Evolutionary conservation across 2,113 vertebrate species (phyloP).

Genomic region (Diphyllodes magnificus): DNA sequence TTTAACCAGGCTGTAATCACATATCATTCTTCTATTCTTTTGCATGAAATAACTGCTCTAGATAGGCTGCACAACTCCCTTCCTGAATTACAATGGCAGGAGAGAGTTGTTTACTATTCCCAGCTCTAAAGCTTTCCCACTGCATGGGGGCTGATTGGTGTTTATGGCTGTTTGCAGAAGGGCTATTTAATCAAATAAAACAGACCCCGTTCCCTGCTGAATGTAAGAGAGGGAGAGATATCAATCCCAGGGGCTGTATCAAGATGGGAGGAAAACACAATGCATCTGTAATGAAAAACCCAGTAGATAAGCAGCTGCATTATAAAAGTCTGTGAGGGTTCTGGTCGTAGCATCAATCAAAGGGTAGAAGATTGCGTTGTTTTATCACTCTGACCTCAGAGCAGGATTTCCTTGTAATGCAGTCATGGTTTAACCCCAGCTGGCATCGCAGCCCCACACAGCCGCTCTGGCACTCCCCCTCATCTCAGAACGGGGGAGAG

Average conservation of each 20-base stretch:
- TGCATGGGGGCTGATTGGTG: neutral
- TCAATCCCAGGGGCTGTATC: neutral
- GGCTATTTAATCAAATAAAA: conserved; percentile 37
- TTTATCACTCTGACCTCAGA: neutral
- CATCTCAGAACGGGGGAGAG: neutral
- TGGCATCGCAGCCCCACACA: accelerated
- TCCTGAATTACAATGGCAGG: neutral
- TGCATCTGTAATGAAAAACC: conserved; percentile 17
- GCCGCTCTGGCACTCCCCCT: neutral
- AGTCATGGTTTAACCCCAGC: neutral
- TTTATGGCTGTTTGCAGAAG: conserved; percentile 39
- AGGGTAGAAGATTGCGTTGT: neutral
- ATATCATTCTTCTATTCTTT: conserved; percentile 11
- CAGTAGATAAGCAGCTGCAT: conserved; percentile 6
- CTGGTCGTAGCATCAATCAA: neutral
- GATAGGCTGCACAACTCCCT: neutral
- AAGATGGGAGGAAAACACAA: conserved; percentile 28
- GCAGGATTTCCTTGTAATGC: neutral
- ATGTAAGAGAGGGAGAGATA: neutral
- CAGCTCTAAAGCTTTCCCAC: neutral
- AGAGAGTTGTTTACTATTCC: conserved; percentile 21
- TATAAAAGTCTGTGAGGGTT: neutral
- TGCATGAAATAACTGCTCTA: neutral
- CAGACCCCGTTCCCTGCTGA: neutral
- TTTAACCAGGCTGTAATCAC: conserved; percentile 14